Conservation (phyloP, 2,113 vertebrate species). For the Mirza zaza region DNA sequence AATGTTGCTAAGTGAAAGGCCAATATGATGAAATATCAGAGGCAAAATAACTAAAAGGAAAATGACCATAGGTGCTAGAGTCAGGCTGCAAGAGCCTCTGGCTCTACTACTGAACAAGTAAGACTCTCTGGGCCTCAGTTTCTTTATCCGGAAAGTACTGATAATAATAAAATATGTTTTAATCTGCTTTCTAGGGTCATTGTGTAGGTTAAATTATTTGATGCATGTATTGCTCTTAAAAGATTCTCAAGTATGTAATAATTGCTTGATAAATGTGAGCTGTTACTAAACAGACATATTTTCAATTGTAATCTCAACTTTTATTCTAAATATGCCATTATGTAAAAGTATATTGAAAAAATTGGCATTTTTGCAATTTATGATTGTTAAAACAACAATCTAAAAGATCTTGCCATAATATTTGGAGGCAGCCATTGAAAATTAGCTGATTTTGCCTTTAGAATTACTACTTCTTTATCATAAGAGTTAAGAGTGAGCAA, state of each 20-base stretch:
- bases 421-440: not conserved
- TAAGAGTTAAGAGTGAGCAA: not conserved
- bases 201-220: not conserved
- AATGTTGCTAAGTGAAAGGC: not conserved
- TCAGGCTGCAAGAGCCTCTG: not conserved
- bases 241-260: not conserved
- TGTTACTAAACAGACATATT: not conserved
- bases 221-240: not conserved
- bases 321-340: not conserved
- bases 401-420: not conserved
- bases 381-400: not conserved
- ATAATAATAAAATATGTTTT: not conserved
- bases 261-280: not conserved
- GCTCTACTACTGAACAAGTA: not conserved
- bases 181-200: not conserved
- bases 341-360: conserved; percentile 12
- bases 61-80: not conserved
- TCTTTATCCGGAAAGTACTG: not conserved
- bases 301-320: not conserved
- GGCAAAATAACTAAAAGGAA: not conserved
- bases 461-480: not conserved
- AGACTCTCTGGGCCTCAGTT: not conserved
- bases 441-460: conserved; percentile 32
- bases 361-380: not conserved
- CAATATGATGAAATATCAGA: not conserved